Percentiles rank a stretch among this genome's conserved stretches.
phyloP scores from a whole-genome alignment of 2,888 invertebrate species.

The Leptarthrus brevirostris region DNA sequence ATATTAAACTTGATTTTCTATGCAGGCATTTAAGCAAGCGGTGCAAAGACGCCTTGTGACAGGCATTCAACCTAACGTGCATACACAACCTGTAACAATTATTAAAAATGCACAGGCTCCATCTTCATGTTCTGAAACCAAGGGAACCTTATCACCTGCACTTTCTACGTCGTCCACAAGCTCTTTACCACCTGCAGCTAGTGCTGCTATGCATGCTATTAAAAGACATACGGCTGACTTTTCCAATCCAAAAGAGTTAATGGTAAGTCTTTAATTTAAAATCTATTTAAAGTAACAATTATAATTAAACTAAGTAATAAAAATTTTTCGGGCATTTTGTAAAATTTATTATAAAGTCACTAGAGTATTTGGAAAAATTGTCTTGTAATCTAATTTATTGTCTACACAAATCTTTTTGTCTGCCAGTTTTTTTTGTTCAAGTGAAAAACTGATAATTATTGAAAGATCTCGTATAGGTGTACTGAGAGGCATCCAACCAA shows the following conservation, averaged over 20 bases:
- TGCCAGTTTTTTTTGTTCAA: no score
- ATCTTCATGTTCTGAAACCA: conserved; percentile 53
- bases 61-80: conserved; percentile 60
- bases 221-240: conserved; percentile 93
- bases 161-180: conserved; percentile 59
- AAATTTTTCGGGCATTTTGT: no score
- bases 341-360: no score
- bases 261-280: conserved; percentile 70
- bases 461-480: no score
- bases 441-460: no score
- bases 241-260: conserved; percentile 88
- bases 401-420: no score
- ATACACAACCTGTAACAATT: conserved; percentile 64
- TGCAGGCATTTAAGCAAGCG: conserved; percentile 60
- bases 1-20: background rate
- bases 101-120: conserved; percentile 63
- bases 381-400: no score
- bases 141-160: conserved; percentile 58
- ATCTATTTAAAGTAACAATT: conserved; percentile 14
- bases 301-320: no score
- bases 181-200: conserved; percentile 73
- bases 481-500: no score
- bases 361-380: no score
- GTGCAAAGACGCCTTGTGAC: conserved; percentile 62
- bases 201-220: conserved; percentile 97